Percentiles rank a stretch among this genome's conserved stretches.
These are phyloP conservation scores for Fragum whitleyi DNA, from an alignment of 2,888 invertebrate genomes.

Conservation along the genomic window DNA sequence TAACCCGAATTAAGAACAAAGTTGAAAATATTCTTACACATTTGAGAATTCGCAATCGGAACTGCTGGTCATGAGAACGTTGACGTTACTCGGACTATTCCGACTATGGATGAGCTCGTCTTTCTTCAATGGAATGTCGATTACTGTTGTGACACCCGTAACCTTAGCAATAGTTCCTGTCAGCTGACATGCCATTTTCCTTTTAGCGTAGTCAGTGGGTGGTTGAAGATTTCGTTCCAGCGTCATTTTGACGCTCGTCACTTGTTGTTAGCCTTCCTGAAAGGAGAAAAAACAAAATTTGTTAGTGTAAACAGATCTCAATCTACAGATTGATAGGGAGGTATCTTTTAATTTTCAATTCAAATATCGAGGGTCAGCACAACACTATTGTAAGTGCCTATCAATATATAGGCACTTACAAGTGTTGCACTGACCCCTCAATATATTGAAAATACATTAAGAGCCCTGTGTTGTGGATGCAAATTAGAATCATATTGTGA, in stretches of 20 bases:
- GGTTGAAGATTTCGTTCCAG: conserved; percentile 78
- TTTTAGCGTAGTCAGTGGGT: conserved; percentile 66
- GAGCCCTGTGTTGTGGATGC: too few species aligned
- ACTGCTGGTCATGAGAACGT: conserved; percentile 83
- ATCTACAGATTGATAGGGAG: too few species aligned
- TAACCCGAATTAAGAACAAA: too few species aligned
- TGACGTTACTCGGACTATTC: conserved; percentile 84
- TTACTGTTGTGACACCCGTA: conserved; percentile 36
- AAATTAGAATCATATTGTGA: too few species aligned
- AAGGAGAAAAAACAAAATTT: conserved; percentile 12
- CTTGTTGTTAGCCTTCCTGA: conserved; percentile 38
- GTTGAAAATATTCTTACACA: conserved; percentile 77
- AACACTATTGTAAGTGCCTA: too few species aligned
- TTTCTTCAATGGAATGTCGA: conserved; percentile 71
- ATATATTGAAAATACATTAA: too few species aligned
- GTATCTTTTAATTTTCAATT: too few species aligned
- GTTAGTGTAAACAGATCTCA: too few species aligned
- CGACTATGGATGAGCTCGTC: conserved; percentile 84
- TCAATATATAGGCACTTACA: too few species aligned
- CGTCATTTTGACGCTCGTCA: conserved; percentile 71
- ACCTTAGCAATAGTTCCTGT: conserved; percentile 48
- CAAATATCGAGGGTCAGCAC: too few species aligned
- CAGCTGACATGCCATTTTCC: conserved; percentile 63
- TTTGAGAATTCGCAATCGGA: conserved; percentile 84
- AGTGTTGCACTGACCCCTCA: too few species aligned